Conservation (phyloP, 2,888 invertebrate species). For the Tetranychus truncatus region DNA sequence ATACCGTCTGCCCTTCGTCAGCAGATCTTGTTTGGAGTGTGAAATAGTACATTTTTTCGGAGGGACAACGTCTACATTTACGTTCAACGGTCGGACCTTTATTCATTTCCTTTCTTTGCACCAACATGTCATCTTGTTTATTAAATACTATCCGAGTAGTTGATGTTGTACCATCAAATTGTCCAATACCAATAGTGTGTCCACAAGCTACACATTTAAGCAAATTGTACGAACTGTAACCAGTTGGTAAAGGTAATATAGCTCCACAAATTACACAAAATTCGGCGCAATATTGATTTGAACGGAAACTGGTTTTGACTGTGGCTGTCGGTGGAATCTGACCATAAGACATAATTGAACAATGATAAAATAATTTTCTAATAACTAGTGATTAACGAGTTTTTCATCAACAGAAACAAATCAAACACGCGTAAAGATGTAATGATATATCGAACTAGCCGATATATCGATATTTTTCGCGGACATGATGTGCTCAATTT, state of each 20-base stretch:
- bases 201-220: constrained; percentile 17
- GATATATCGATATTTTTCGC: no score
- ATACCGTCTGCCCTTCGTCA: constrained; percentile 98
- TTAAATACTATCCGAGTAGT: constrained; percentile 19
- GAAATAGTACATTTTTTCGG: constrained; percentile 75
- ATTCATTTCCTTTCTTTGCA: neutral
- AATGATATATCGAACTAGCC: no score
- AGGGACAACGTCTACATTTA: constrained; percentile 59
- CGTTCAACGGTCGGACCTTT: constrained; percentile 32
- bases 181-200: neutral
- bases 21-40: constrained; percentile 86
- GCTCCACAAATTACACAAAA: constrained; percentile 26
- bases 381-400: no score
- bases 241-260: constrained; percentile 22
- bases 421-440: no score
- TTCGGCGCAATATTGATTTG: constrained; percentile 15
- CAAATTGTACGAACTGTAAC: neutral
- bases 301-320: neutral
- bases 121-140: neutral
- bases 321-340: neutral
- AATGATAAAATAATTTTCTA: no score
- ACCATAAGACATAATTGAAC: no score
- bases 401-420: no score
- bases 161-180: constrained; percentile 18
- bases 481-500: no score